Evolutionary conservation across 2,888 invertebrate genomes (phyloP).

Genomic region (Andrena flavipes): DNA sequence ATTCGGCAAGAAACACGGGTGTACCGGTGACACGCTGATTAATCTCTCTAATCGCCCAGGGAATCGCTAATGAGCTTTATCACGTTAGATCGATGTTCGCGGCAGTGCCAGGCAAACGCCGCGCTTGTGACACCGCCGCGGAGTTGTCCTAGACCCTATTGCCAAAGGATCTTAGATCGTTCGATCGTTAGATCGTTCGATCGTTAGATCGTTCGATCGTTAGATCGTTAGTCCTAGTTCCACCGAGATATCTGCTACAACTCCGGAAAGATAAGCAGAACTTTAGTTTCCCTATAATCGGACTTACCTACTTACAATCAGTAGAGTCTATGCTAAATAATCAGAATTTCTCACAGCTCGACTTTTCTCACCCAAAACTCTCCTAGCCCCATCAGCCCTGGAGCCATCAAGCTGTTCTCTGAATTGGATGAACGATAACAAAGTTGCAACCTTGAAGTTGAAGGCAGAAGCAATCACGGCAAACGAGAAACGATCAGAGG

Average conservation of each 20-base stretch:
- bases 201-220: not conserved
- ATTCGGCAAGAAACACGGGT: not conserved
- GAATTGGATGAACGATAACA: not conserved
- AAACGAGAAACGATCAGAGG: not conserved
- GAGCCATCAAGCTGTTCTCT: not conserved
- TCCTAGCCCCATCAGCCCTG: not conserved
- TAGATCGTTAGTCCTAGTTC: not conserved
- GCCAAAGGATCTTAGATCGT: not conserved
- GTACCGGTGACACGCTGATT: not conserved
- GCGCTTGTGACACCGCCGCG: not conserved
- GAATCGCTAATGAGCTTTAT: constrained; percentile 40
- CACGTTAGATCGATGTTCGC: constrained; percentile 25
- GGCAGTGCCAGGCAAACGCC: not conserved
- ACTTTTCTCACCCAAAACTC: not conserved
- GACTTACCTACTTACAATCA: not conserved
- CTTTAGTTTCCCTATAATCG: not conserved
- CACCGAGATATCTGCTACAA: not conserved
- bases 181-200: not conserved
- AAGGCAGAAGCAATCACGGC: not conserved
- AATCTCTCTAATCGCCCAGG: constrained; percentile 6
- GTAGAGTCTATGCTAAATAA: not conserved
- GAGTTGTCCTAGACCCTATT: constrained; percentile 44
- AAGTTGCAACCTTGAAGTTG: constrained; percentile 2
- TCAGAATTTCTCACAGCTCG: not conserved
- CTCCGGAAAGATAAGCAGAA: not conserved